Evolutionary conservation across 2,888 invertebrate genomes (phyloP), one percentile per base, ranked within the genome.

Genomic region (Yponomeuta evonymella): DNA sequence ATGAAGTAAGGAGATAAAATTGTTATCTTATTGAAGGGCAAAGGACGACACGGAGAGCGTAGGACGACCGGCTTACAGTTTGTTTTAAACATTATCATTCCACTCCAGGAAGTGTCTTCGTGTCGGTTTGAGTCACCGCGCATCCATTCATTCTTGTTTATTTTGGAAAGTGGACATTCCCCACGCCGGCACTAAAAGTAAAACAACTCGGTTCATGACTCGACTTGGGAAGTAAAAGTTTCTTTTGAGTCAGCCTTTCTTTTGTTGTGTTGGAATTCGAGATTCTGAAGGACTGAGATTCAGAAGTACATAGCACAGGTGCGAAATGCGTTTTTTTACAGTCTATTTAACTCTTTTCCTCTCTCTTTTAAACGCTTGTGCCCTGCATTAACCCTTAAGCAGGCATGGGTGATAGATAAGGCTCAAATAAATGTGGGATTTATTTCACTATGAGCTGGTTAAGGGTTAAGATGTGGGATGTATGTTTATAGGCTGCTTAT

Each of bases 141-240:
- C 51, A 12, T 15, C 51, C 51, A 58, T 58, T 58, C 51, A 58
- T 58, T 58, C 51, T 58, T 58, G 12, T 58, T 58, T 58, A 58
- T 58, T 58, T 58, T 58, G 51, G 51, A 58, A 58, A 58, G 51
- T 58, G 51, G 51, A 58, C 51, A 58, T 58, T 58, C 51, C 51
- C 51, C 51, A 58, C 51, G 51, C 51, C 23, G 51, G 51, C 15
- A 15, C 15, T 2, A 58, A 58, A 58, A 58, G 51, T 58, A 58
- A 58, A 58, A 58, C 51, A 12, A 58, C 51, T 58, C 15, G 12
- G 51, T 58, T 58, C 15, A 58, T 58, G 51, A 58, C 51, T 58
- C 15, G 51, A 15, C 51, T 15, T 58, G 15, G 8, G 43, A 58
- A 58, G 51, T 58, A 58, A 58, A 58, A 58, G 51, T 58, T 58